Evolutionary conservation across 2,888 invertebrate species (phyloP), one percentile per base, ranked within the genome.

Genomic region (Nemoura dubitans): DNA sequence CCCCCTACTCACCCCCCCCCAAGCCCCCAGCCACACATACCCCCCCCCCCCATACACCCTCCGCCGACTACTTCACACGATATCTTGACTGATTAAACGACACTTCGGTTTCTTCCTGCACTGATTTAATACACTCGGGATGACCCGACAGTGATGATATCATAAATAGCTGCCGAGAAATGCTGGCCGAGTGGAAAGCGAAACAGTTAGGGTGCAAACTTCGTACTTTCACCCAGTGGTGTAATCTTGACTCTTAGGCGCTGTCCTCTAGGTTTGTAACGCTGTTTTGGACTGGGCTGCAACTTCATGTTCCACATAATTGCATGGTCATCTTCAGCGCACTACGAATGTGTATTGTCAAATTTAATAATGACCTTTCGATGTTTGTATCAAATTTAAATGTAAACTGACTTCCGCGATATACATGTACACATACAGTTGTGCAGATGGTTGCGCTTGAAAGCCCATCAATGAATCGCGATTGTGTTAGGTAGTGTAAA

Each of bases 31-130:
- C 29, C 84, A n/a, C n/a, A n/a, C n/a, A n/a, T n/a, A n/a, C 29
- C 42, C 84, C 80, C 16, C 82, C 86, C 85, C 83, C 59, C 59
- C n/a, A n/a, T n/a, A n/a, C n/a, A n/a, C 85, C 85, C 59, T 43
- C 77, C 30, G 36, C 36, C 77, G 78, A 85, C 86, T 86, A 85
- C 86, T 85, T 85, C 86, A 85, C 83, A 82, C 85, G 81, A 86
- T 29, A 84, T 86, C 86, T 28, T 85, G 86, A 86, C 86, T 85
- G 86, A 87, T 86, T 86, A 85, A 87, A 85, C 86, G 86, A 85
- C 86, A 86, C 87, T 42, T 78, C 43, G 30, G 29, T 80, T 86
- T 83, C 77, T 87, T 83, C 81, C 30, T 29, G 27, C 26, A 77
- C 81, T 86, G 80, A 86, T 43, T 43, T 81, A 86, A 36, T 80